Base-by-base conservation (phyloP, 2,113 vertebrate genomes). In the Forbesichthys agassizii region DNA sequence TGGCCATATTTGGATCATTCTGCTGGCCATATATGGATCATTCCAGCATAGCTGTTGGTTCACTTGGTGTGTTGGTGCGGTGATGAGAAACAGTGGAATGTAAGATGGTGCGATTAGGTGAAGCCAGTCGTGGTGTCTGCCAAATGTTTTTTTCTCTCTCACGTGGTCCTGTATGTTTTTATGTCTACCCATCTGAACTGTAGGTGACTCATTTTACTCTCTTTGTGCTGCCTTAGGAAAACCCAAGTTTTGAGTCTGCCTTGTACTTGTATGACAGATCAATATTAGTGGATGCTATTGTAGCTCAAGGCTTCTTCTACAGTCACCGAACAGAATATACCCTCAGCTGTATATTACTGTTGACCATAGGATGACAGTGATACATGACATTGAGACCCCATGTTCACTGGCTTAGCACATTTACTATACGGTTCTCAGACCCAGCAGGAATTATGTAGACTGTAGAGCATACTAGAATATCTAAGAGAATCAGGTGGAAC, bases 1-100 rank as follows among this genome's bases (percentile, higher is more conserved):
- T 16, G 53, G 5, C 81, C 88, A 73, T 84, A 88, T 84, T 80
- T 71, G 88, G 81, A 73, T 54, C 66, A 73, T 73, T 74, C 54
- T 73, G 51, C 14, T 16, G 53, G 5, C 81, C 88, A 73, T 84
- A 88, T 84, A 82, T 71, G 88, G 81, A 73, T 54, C 66, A 73
- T 73, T 57, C 51, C 46, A 0, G 62, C 10, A 48, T 48, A 54
- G 62, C 53, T 33, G 68, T 55, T 59, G 10, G 53, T 79, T 74
- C 63, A 68, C 64, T 57, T 16, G n/a, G 33, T 60, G 54, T 18
- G 48, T 36, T 13, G 73, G 58, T 64, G 33, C 2, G 33, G 54
- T 3, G 77, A 64, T 68, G 61, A 55, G 71, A 47, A 53, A 5
- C 33, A 4, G 16, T 11, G 69, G 69, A 78, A 81, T 84, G 71